Conservation (phyloP, 1,140 invertebrate genomes). For the Drosophila willistoni region DNA sequence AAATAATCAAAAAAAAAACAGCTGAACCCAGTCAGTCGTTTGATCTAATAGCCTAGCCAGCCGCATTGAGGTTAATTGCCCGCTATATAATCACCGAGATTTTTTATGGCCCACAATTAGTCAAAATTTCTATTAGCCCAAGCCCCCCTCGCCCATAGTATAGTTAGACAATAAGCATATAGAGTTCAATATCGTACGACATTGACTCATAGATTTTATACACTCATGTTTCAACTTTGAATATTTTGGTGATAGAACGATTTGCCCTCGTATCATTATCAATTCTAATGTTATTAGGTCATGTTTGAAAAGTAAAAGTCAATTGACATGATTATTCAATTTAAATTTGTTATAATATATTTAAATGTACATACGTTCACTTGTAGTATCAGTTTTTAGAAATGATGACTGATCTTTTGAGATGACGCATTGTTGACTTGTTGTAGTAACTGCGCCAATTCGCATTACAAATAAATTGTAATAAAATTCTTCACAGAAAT, state of each 20-base stretch:
- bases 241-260: no score
- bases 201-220: no score
- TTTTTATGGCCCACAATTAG: conserved; percentile 1
- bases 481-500: not conserved
- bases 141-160: no score
- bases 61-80: not conserved
- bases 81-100: not conserved
- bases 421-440: not conserved
- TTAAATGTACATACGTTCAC: not conserved
- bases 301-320: conserved; percentile 3
- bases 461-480: not conserved
- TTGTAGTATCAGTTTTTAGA: no score
- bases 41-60: not conserved
- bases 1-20: conserved; percentile 10
- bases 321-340: not conserved
- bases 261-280: not conserved
- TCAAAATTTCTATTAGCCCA: not conserved
- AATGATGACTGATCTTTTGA: no score
- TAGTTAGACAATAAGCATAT: no score
- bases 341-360: not conserved
- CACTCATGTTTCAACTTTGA: no score
- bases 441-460: not conserved
- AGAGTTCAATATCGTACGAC: no score
- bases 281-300: not conserved
- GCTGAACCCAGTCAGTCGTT: not conserved